Percentiles rank a stretch among this genome's conserved stretches.
phyloP scores from a whole-genome alignment of 2,888 invertebrate species.

The Sinohyriopsis cumingii region DNA sequence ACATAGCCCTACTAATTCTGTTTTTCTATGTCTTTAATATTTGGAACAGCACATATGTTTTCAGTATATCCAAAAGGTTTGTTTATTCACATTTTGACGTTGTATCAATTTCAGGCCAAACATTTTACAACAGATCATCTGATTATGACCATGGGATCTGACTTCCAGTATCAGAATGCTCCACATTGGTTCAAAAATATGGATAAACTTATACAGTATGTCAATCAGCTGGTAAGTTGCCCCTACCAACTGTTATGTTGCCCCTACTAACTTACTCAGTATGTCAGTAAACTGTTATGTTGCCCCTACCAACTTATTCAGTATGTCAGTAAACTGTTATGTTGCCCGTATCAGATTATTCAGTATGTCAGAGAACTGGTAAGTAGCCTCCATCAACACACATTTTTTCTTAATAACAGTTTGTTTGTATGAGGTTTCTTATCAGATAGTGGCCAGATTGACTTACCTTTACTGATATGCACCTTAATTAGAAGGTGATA shows the following conservation, averaged over 20 bases:
- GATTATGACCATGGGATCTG: constrained; percentile 90
- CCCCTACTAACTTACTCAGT: neutral
- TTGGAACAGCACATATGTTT: neutral
- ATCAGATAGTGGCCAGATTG: no score
- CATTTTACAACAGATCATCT: constrained; percentile 79
- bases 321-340: neutral
- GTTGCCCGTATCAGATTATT: no score
- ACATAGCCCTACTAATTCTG: neutral
- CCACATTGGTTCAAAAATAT: constrained; percentile 86
- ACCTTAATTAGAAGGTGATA: no score
- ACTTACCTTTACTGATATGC: no score
- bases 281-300: constrained; percentile 19
- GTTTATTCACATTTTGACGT: no score
- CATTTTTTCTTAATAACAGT: no score
- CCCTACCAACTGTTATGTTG: constrained; percentile 15
- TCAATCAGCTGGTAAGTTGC: constrained; percentile 72
- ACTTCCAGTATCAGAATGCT: constrained; percentile 90
- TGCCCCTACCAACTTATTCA: neutral
- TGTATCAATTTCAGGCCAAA: constrained; percentile 73
- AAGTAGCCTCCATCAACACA: no score
- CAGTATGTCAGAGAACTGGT: no score
- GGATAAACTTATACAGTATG: constrained; percentile 89
- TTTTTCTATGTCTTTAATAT: neutral
- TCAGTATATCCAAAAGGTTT: no score
- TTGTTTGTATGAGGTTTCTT: no score